Percentiles rank a stretch among this genome's conserved stretches.
phyloP scores from a whole-genome alignment of 2,797 vertebrate genomes.

The Gymnodraco acuticeps region DNA sequence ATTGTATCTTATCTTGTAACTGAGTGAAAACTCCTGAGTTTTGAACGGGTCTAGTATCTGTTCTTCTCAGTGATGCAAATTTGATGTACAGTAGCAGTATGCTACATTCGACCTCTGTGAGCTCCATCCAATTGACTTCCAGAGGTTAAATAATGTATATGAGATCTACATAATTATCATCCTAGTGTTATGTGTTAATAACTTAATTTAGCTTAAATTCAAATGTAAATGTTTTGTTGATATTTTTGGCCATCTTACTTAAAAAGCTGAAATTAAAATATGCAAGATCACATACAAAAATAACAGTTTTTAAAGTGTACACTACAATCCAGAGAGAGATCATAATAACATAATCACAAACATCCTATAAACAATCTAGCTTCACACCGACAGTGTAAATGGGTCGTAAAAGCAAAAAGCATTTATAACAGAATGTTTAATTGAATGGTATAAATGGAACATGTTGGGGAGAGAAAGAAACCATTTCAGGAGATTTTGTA shows the following conservation, averaged over 20 bases:
- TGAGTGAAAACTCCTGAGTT: background rate
- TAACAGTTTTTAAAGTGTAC: background rate
- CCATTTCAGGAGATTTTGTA: conserved; percentile 9
- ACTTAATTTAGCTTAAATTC: background rate
- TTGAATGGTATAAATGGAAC: background rate
- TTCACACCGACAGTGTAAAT: background rate
- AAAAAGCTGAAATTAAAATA: background rate
- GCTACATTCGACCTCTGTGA: background rate
- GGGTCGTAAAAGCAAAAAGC: conserved; percentile 3
- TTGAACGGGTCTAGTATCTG: background rate
- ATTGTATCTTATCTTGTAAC: background rate
- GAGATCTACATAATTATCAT: background rate
- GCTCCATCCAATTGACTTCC: background rate
- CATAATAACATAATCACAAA: background rate
- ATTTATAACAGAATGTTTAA: background rate
- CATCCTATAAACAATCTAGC: conserved; percentile 2
- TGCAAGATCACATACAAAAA: background rate
- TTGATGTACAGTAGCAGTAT: too few relatives aligned
- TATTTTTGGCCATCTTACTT: background rate
- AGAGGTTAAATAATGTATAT: conserved; percentile 1
- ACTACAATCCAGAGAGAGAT: conserved; percentile 3
- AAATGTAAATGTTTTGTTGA: background rate
- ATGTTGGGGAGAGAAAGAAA: background rate
- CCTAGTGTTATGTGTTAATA: background rate
- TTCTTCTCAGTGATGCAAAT: background rate